Evolutionary conservation across 2,113 vertebrate genomes (phyloP).

Genomic region (Oxyruncus cristatus): DNA sequence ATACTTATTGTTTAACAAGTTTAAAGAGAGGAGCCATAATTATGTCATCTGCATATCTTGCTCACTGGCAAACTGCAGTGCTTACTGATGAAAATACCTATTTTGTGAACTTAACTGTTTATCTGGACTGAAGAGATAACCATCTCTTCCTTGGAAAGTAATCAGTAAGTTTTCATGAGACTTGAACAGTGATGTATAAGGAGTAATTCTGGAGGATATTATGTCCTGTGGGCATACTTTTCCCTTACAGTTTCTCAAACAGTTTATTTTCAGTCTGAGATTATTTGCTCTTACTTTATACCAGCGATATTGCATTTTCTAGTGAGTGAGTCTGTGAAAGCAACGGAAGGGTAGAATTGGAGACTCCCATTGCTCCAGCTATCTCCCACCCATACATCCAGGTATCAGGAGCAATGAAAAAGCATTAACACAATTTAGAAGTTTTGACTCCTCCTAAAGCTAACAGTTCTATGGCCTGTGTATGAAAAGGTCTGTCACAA

Average conservation of each 20-base stretch:
- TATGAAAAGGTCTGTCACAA: background rate
- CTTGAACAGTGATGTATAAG: slow-evolving; percentile 14
- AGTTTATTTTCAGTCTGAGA: slow-evolving; percentile 5
- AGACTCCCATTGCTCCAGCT: background rate
- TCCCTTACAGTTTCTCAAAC: background rate
- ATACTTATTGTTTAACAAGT: background rate
- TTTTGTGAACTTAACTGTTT: background rate
- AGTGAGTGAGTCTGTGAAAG: background rate
- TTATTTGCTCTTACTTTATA: slow-evolving; percentile 10
- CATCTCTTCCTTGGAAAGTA: background rate
- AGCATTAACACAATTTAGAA: background rate
- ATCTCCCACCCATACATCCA: background rate
- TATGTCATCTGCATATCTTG: background rate
- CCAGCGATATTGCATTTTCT: background rate
- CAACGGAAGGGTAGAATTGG: background rate
- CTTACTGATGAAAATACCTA: background rate
- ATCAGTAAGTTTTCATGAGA: slow-evolving; percentile 25
- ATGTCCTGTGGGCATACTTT: slow-evolving; percentile 6
- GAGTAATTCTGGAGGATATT: background rate
- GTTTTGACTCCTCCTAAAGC: background rate
- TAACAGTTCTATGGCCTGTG: background rate
- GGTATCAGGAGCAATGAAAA: background rate
- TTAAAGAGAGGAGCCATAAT: background rate
- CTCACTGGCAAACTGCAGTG: background rate
- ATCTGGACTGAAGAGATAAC: background rate